Base-by-base conservation (phyloP, 2,113 vertebrate genomes). In the Dicaeum eximium region DNA sequence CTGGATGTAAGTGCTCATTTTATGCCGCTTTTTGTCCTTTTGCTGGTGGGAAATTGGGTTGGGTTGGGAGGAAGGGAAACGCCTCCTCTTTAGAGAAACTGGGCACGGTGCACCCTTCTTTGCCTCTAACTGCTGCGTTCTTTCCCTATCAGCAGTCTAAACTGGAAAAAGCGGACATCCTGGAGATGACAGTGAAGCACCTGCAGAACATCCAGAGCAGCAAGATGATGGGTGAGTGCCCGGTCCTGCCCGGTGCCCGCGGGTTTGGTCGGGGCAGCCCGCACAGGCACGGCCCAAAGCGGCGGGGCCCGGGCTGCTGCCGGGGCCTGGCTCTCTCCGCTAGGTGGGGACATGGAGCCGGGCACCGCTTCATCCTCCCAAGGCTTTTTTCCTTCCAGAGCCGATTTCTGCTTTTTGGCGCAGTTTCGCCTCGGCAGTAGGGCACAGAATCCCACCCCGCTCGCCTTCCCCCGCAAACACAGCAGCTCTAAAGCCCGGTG, bases 121-220 rank as follows among this genome's bases (percentile, higher is more conserved):
- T 11, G 28, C 58, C 51, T 47, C 33, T 79, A 53, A 67, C 50
- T 23, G 28, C 62, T 48, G 58, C 10, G 0, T 30, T 51, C 79
- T 77, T 69, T 72, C 91, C 82, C 47, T 27, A 50, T 89, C 96
- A 99, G 99, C 99, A 99, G 96, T 99, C 99, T 70, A 99, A 99
- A 74, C 96, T 99, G 53, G 99, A 99, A 85, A 99, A 99, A 73
- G 99, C 99, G 9, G 99, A 99, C 81, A 99, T 99, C 80, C 98
- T 99, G 7, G 99, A 99, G 93, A 99, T 99, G 99, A 99, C 99
- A 3, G 99, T 99, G 80, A 99, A 98, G 93, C 99, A 99, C 89
- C 98, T 99, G 64, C 98, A 98, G 95, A 99, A 99, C 93, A 98
- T 99, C 94, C 98, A 99, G 95, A 98, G 90, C 90, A 98, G 77